Evolutionary conservation across 2,888 invertebrate genomes (phyloP), one percentile per base, ranked within the genome.

Genomic region (Torymus auratus): DNA sequence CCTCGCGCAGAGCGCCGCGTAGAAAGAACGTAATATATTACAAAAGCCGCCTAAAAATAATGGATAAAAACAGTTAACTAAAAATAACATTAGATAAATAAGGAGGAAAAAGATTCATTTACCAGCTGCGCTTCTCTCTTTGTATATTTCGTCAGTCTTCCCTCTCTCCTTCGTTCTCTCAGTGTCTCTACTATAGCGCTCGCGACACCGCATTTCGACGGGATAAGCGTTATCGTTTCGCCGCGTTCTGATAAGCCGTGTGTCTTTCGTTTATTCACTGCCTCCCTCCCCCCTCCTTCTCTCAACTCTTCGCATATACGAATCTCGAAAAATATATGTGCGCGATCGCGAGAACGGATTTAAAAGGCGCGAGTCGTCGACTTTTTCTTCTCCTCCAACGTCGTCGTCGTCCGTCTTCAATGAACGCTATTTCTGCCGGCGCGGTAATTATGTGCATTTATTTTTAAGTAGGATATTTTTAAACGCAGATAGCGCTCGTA

Each of bases 171-270:
- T 61, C 20, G 17, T 50, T 15, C 20, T 20, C 20, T 64, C 23
- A 17, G 56, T 14, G 23, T 14, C 15, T 13, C 28, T 23, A 2
- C 52, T 56, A 15, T 17, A 52, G 15, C 12, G 12, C 62, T 50
- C 41, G 7, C 14, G 11, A 52, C 5, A 41, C 41, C 41, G 67
- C 61, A 55, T 55, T 65, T 72, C 61, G 50, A 62, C 7, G 73
- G 79, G 62, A 73, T 79, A 73, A 79, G 28, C 15, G 73, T 79
- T 79, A 79, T 79, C 79, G 56, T 17, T 65, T 58, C n/a, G 62
- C 67, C 17, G 2, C 17, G 17, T 12, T 12, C 20, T 20, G 79
- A 79, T 73, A 79, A 79, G 67, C 41, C 55, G 60, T 20, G 10
- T 10, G 41, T 41, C 41, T 41, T 61, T 72, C 67, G 55, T 72